A percentile compares a stretch with the other conserved stretches of the same genome.
These are phyloP conservation scores for Aurelia aurita DNA, from an alignment of 30 jellyfish, hydroid and myxozoan species.

Conservation along the genomic window DNA sequence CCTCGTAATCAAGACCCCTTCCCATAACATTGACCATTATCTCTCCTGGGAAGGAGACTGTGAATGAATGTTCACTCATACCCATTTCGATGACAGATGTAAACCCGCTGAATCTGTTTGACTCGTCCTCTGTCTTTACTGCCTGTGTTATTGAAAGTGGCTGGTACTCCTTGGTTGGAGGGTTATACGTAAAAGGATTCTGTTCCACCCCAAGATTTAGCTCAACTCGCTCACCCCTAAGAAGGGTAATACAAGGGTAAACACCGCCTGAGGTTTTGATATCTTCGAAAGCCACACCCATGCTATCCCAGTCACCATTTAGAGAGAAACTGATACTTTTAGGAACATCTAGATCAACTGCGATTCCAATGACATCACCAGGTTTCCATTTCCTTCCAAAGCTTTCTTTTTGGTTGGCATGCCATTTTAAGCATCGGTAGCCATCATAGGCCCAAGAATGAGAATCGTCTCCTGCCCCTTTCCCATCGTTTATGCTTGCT, in stretches of 20 bases:
- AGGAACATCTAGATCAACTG: slow-evolving; percentile 47
- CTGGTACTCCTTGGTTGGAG: slow-evolving; percentile 46
- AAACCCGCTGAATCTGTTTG: slow-evolving; percentile 18
- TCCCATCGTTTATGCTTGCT: slow-evolving; percentile 52
- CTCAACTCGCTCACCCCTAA: slow-evolving; percentile 68
- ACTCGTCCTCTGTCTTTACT: background rate
- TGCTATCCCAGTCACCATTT: slow-evolving; percentile 64
- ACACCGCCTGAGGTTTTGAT: slow-evolving; percentile 26
- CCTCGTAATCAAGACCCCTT: slow-evolving; percentile 72
- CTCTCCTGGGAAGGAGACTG: slow-evolving; percentile 66
- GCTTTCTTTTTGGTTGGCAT: slow-evolving; percentile 43
- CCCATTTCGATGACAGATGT: slow-evolving; percentile 59
- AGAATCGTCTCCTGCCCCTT: slow-evolving; percentile 71
- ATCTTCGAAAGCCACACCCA: slow-evolving; percentile 62
- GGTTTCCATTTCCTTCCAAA: slow-evolving; percentile 71
- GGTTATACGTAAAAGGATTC: slow-evolving; percentile 17
- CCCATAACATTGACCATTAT: slow-evolving; percentile 73
- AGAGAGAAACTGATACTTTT: slow-evolving; percentile 47
- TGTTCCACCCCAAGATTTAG: slow-evolving; percentile 39
- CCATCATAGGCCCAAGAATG: slow-evolving; percentile 85
- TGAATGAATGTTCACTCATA: slow-evolving; percentile 47
- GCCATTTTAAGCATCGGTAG: slow-evolving; percentile 74
- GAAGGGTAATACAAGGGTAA: slow-evolving; percentile 57
- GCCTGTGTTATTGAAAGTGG: slow-evolving; percentile 21
- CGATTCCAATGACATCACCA: slow-evolving; percentile 70